Conservation (phyloP, 2,797 vertebrate genomes). For the Sebastiscus tertius region DNA sequence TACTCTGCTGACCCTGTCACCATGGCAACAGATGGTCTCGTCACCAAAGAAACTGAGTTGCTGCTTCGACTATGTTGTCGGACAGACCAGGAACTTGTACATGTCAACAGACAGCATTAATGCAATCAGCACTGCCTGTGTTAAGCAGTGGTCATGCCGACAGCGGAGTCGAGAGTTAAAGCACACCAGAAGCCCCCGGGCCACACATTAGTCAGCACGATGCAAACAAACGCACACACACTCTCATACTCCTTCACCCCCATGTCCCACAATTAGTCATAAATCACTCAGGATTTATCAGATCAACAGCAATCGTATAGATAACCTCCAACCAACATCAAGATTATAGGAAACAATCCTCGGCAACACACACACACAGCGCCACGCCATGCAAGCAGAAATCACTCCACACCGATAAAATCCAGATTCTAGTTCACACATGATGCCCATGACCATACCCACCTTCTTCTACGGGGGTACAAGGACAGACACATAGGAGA, state of each 20-base stretch:
- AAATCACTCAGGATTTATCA: conserved; percentile 42
- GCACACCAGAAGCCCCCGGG: conserved; percentile 67
- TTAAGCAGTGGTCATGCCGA: conserved; percentile 26
- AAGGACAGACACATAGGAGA: conserved; percentile 77
- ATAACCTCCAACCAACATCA: conserved; percentile 35
- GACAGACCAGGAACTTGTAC: conserved; percentile 7
- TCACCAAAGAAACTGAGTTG: neutral
- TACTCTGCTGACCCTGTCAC: conserved; percentile 45
- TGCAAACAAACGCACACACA: conserved; percentile 41
- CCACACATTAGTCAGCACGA: conserved; percentile 69
- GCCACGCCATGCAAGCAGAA: conserved; percentile 76
- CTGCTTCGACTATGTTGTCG: neutral
- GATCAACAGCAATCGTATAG: conserved; percentile 24
- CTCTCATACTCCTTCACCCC: conserved; percentile 20
- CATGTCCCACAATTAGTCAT: conserved; percentile 56
- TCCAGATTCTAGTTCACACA: conserved; percentile 39
- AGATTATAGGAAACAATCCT: conserved; percentile 15
- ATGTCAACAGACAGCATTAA: conserved; percentile 35
- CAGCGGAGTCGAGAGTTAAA: conserved; percentile 55
- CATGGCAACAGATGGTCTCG: conserved; percentile 39
- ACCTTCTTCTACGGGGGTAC: conserved; percentile 86
- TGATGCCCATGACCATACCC: conserved; percentile 77
- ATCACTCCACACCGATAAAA: conserved; percentile 62
- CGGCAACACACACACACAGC: conserved; percentile 11
- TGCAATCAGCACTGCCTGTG: conserved; percentile 24